These are phyloP conservation scores for Zosterops japonicus DNA, from an alignment of 2,113 vertebrate genomes.

Conservation along the genomic window DNA sequence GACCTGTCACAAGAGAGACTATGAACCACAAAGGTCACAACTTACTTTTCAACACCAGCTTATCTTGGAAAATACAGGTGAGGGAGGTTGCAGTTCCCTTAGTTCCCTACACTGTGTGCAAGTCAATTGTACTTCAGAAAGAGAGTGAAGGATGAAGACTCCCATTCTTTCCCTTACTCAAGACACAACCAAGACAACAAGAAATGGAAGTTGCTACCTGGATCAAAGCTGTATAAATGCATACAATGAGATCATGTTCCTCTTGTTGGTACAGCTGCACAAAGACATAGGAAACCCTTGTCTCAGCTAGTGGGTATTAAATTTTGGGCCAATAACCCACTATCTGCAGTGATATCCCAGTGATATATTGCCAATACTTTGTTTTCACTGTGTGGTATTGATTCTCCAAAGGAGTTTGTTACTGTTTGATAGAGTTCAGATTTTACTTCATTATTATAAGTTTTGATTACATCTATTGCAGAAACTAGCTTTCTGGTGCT, in stretches of 20 bases:
- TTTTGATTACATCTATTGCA: background rate
- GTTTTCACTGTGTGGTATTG: background rate
- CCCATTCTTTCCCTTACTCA: background rate
- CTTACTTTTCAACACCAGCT: background rate
- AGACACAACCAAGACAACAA: background rate
- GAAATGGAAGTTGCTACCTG: background rate
- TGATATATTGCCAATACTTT: background rate
- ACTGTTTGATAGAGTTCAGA: background rate
- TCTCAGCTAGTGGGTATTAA: background rate
- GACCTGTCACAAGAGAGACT: background rate
- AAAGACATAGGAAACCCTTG: background rate
- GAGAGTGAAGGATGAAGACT: background rate
- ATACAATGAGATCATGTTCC: background rate
- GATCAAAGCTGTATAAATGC: background rate
- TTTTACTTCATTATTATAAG: background rate
- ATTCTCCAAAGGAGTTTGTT: background rate
- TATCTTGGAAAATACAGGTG: background rate
- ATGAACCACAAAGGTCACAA: background rate
- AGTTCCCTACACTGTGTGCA: background rate
- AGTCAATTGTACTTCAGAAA: background rate
- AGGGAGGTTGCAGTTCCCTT: background rate
- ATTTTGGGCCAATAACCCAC: background rate
- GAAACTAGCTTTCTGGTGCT: background rate
- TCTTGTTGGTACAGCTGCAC: background rate
- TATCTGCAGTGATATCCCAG: background rate